These are phyloP conservation scores for Brachyptera risi DNA, from an alignment of 2,888 invertebrate genomes.

Conservation along the genomic window DNA sequence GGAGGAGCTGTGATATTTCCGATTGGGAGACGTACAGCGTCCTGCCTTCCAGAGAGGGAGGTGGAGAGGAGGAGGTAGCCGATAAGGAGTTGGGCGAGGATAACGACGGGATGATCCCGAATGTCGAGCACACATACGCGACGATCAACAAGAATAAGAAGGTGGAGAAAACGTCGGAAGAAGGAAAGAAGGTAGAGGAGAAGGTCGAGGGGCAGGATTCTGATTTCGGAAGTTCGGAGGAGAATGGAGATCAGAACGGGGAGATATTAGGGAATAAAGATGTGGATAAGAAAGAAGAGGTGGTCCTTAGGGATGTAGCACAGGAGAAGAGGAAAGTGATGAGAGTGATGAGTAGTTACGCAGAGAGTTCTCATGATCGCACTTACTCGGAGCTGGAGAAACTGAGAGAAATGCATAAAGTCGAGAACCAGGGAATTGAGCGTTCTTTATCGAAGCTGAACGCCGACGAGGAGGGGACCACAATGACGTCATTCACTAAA, in stretches of 20 bases:
- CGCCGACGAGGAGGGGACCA: not conserved
- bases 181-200: too few relatives aligned
- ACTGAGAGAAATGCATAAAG: not conserved
- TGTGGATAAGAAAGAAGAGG: not conserved
- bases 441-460: not conserved
- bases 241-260: too few relatives aligned
- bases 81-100: not conserved
- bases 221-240: too few relatives aligned
- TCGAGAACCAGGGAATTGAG: slow-evolving; percentile 6
- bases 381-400: slow-evolving; percentile 8
- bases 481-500: slow-evolving; percentile 34
- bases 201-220: not conserved
- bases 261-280: too few relatives aligned
- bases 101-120: not conserved
- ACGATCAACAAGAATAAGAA: not conserved
- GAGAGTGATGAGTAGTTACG: too few relatives aligned
- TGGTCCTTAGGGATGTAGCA: not conserved
- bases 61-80: not conserved
- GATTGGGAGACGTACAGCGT: slow-evolving; percentile 20
- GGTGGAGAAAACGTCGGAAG: not conserved
- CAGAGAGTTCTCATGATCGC: too few relatives aligned
- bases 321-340: too few relatives aligned
- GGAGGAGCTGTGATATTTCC: not conserved
- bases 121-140: slow-evolving; percentile 1
- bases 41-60: not conserved